Percentiles rank a stretch among this genome's conserved stretches.
Conservation (phyloP, 1,140 invertebrate species). For the Microplitis demolitor region DNA sequence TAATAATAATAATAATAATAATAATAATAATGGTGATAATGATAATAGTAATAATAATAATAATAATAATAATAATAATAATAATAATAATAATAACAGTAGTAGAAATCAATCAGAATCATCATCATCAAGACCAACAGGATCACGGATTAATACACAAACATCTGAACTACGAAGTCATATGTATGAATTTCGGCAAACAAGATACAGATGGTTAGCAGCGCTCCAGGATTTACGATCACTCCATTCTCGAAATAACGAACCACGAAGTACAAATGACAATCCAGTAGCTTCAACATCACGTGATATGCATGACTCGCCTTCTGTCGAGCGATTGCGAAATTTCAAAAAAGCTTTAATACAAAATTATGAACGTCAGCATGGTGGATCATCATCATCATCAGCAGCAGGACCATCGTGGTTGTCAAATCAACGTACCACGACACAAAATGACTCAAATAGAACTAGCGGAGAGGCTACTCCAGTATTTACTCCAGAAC, state of each 20-base stretch:
- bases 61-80: no score
- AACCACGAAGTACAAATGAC: not conserved
- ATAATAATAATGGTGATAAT: no score
- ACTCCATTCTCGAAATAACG: not conserved
- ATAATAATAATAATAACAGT: no score
- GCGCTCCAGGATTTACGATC: not conserved
- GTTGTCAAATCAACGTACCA: not conserved
- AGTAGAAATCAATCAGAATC: not conserved
- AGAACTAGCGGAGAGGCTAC: not conserved
- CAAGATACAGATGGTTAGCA: not conserved
- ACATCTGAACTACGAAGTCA: not conserved
- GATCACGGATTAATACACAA: not conserved
- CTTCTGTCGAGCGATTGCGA: conserved; percentile 31
- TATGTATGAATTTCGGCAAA: not conserved
- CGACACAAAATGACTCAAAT: not conserved
- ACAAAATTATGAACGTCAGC: conserved; percentile 39
- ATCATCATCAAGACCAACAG: not conserved
- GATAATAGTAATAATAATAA: no score
- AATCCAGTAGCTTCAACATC: conserved; percentile 28
- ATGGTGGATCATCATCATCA: not conserved
- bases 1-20: no score
- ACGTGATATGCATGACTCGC: conserved; percentile 11
- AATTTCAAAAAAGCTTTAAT: conserved; percentile 44
- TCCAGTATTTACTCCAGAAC: not conserved
- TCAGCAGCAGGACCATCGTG: not conserved